Percentiles rank a stretch among this genome's conserved stretches.
phyloP scores from a whole-genome alignment of 1,140 invertebrate genomes.

The Hyles euphorbiae region DNA sequence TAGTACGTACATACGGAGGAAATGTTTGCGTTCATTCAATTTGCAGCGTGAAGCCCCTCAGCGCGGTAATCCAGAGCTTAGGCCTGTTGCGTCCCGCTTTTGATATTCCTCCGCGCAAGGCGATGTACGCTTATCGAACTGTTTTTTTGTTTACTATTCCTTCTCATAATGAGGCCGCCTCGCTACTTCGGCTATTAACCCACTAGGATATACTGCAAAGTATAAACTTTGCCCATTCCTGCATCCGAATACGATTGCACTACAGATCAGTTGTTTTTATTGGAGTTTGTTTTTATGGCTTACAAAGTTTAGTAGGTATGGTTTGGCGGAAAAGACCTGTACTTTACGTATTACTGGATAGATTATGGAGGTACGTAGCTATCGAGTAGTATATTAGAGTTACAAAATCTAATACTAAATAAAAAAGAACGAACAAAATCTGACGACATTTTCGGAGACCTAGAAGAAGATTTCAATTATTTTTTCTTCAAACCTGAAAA shows the following conservation, averaged over 20 bases:
- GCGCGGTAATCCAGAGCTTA: constrained; percentile 64
- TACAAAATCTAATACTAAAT: too few relatives aligned
- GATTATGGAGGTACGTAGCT: too few relatives aligned
- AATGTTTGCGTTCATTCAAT: constrained; percentile 65
- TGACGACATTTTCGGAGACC: too few relatives aligned
- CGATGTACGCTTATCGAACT: constrained; percentile 16
- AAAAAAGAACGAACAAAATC: too few relatives aligned
- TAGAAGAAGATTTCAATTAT: too few relatives aligned
- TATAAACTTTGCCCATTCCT: not conserved
- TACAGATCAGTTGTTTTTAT: too few relatives aligned
- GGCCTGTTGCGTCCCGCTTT: constrained; percentile 59
- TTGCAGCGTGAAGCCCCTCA: constrained; percentile 65
- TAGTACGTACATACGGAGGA: constrained; percentile 21
- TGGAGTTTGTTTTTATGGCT: too few relatives aligned
- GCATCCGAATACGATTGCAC: not conserved
- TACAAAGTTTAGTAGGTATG: too few relatives aligned
- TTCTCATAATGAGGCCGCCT: constrained; percentile 1
- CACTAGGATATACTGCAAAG: not conserved
- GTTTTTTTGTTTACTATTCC: constrained; percentile 7
- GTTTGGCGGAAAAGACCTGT: too few relatives aligned
- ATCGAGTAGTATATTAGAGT: too few relatives aligned
- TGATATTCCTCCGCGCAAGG: constrained; percentile 27
- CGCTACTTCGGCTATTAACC: not conserved
- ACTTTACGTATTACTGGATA: too few relatives aligned
- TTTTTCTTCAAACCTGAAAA: too few relatives aligned